Percentiles rank a stretch among this genome's conserved stretches.
These are phyloP conservation scores for Busseola fusca DNA, from an alignment of 2,888 invertebrate genomes.

Conservation along the genomic window DNA sequence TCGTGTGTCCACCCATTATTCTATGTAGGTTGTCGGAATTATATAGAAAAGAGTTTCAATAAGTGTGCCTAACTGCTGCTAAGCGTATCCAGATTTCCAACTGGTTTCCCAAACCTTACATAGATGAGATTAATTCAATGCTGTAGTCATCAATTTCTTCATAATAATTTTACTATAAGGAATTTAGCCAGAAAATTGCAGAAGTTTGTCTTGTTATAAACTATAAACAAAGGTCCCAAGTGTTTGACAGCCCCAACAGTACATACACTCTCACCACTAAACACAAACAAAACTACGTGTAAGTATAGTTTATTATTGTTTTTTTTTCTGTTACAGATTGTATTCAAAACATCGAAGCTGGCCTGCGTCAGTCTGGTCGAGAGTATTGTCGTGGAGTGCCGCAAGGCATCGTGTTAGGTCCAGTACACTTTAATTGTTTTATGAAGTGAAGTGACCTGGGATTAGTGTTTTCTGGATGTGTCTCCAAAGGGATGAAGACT, in stretches of 20 bases:
- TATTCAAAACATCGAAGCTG: slow-evolving; percentile 85
- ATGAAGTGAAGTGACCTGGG: slow-evolving; percentile 69
- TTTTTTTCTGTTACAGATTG: slow-evolving; percentile 87
- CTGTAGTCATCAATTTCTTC: background rate
- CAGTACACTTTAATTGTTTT: slow-evolving; percentile 62
- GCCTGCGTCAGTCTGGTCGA: slow-evolving; percentile 77
- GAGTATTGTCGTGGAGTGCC: slow-evolving; percentile 77
- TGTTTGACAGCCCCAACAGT: slow-evolving; percentile 64
- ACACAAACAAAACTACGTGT: slow-evolving; percentile 71
- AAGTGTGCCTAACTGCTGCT: background rate
- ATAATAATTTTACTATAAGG: background rate
- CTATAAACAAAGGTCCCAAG: slow-evolving; percentile 53
- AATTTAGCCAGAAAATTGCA: background rate
- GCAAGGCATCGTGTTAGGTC: slow-evolving; percentile 74
- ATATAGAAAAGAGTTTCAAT: slow-evolving; percentile 14
- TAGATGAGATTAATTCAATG: background rate
- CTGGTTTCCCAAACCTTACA: background rate
- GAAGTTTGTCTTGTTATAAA: background rate
- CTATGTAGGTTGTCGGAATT: background rate
- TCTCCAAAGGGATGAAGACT: slow-evolving; percentile 84
- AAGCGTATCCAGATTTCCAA: background rate
- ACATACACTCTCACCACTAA: slow-evolving; percentile 61
- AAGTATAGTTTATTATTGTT: slow-evolving; percentile 85
- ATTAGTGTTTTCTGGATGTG: slow-evolving; percentile 84
- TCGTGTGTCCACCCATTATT: slow-evolving; percentile 31